phyloP scores from a whole-genome alignment of 1,140 invertebrate species.

The Mya arenaria region DNA sequence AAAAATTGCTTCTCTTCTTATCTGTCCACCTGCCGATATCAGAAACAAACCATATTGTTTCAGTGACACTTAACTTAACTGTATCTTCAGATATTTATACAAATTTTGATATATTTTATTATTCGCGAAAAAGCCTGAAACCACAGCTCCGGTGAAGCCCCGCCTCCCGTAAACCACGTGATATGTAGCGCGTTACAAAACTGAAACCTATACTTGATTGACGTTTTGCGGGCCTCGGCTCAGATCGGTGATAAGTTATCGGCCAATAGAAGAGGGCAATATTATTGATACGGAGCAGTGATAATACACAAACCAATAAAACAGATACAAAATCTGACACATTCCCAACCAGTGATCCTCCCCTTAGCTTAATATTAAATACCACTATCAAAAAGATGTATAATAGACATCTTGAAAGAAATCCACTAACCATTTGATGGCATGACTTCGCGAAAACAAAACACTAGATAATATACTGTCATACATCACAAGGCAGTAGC shows the following conservation, averaged over 20 bases:
- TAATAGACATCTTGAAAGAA: conserved; percentile 40
- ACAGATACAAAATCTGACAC: conserved; percentile 52
- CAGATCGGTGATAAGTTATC: conserved; percentile 40
- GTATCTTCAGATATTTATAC: conserved; percentile 37
- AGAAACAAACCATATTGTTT: conserved; percentile 13
- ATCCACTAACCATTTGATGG: conserved; percentile 42
- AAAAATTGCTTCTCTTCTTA: background rate
- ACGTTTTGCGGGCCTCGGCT: conserved; percentile 23
- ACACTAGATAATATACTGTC: too few relatives aligned
- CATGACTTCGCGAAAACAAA: conserved; percentile 46
- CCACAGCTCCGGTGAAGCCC: background rate
- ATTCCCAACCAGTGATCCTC: conserved; percentile 10
- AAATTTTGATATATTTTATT: conserved; percentile 5
- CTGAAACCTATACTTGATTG: conserved; percentile 6
- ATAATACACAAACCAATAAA: conserved; percentile 53
- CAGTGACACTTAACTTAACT: too few relatives aligned
- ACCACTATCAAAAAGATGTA: conserved; percentile 50
- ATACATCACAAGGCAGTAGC: conserved; percentile 36
- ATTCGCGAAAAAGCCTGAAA: background rate
- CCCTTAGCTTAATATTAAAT: conserved; percentile 46
- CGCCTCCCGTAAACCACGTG: conserved; percentile 10
- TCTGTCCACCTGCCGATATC: conserved; percentile 16
- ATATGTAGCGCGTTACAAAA: background rate
- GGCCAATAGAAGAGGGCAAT: conserved; percentile 40
- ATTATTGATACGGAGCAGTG: conserved; percentile 40